These are phyloP conservation scores for Amphiura filiformis DNA, from an alignment of 35 echinoderm and acorn worm species.

Conservation along the genomic window DNA sequence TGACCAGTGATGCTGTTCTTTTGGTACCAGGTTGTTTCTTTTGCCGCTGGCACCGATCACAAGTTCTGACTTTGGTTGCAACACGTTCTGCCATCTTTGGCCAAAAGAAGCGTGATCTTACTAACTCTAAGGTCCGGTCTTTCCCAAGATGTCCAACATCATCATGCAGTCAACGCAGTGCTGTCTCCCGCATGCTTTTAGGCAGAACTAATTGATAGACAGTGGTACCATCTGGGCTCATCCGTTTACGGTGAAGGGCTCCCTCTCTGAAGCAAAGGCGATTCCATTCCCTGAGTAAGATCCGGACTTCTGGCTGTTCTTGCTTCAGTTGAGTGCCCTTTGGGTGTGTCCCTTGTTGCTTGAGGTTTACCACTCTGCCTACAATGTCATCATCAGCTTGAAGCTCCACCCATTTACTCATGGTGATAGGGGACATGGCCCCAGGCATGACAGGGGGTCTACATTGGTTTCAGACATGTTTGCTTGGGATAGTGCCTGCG, in stretches of 20 bases:
- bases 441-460: too few species aligned
- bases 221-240: background rate
- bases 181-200: background rate
- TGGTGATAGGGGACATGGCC: too few species aligned
- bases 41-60: slow-evolving; percentile 22
- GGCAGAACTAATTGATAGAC: background rate
- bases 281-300: slow-evolving; percentile 51
- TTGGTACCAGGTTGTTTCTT: slow-evolving; percentile 3
- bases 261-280: slow-evolving; percentile 10
- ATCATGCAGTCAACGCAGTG: background rate
- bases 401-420: background rate
- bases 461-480: too few species aligned
- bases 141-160: background rate
- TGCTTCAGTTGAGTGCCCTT: background rate
- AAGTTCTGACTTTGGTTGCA: background rate
- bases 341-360: background rate
- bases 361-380: background rate
- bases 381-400: background rate
- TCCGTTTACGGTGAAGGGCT: slow-evolving; percentile 22
- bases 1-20: slow-evolving; percentile 29
- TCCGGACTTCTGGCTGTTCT: background rate
- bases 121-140: background rate
- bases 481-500: too few species aligned
- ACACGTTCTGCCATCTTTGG: slow-evolving; percentile 38
- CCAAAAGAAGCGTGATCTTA: slow-evolving; percentile 13